phyloP scores from a whole-genome alignment of 2,888 invertebrate genomes.

The Tridacna gigas region DNA sequence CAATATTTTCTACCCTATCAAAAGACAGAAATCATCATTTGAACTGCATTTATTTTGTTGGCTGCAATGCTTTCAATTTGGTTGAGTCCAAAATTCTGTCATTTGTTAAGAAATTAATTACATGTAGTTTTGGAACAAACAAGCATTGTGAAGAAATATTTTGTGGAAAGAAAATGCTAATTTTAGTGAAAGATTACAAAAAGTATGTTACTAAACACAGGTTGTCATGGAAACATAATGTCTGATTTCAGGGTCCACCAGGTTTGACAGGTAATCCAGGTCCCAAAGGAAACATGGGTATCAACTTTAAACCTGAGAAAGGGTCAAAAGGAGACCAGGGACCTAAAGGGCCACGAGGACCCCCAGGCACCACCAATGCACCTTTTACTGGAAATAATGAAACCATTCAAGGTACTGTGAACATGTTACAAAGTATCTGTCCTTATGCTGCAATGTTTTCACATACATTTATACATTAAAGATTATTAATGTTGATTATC shows the following conservation, averaged over 20 bases:
- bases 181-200: no score
- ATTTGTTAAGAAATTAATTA: no score
- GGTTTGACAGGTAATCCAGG: slow-evolving; percentile 83
- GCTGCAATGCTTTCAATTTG: no score
- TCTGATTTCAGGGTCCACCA: slow-evolving; percentile 69
- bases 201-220: no score
- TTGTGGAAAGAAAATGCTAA: neutral
- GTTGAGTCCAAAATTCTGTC: no score
- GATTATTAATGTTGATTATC: no score
- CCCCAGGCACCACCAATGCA: slow-evolving; percentile 63
- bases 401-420: slow-evolving; percentile 25
- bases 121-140: no score
- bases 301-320: slow-evolving; percentile 70
- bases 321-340: slow-evolving; percentile 71
- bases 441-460: no score
- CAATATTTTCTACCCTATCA: neutral
- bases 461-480: no score
- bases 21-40: no score
- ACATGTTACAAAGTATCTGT: no score
- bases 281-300: slow-evolving; percentile 79
- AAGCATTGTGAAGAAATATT: neutral
- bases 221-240: neutral
- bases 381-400: slow-evolving; percentile 54
- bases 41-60: no score
- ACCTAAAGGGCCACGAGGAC: slow-evolving; percentile 67